Conservation (phyloP, 2,888 invertebrate genomes). For the Petrophora chlorosata region DNA sequence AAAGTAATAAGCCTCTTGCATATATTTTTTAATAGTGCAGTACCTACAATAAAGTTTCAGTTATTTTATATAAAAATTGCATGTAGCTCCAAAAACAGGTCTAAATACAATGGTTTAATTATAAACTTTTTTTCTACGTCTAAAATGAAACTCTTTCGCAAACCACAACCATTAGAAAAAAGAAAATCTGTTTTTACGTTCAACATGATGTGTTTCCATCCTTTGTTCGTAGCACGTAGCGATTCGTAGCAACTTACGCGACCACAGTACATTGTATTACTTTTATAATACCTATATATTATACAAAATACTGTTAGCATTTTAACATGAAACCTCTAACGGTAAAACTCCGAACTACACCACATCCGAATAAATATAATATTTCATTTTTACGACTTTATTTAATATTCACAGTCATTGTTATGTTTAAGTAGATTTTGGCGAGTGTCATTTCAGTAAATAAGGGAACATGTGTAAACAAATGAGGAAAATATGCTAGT, state of each 20-base stretch:
- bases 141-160: too few species aligned
- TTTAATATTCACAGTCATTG: conserved; percentile 21
- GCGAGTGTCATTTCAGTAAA: conserved; percentile 7
- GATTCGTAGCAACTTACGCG: conserved; percentile 12
- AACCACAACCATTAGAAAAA: too few species aligned
- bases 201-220: too few species aligned
- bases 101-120: too few species aligned
- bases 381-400: conserved; percentile 17
- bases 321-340: conserved; percentile 11
- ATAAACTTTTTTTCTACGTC: too few species aligned
- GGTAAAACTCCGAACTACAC: conserved; percentile 2
- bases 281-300: not conserved
- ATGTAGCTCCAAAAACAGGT: too few species aligned
- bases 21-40: too few species aligned
- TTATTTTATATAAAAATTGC: too few species aligned
- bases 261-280: not conserved
- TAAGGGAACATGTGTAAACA: not conserved
- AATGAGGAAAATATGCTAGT: conserved; percentile 12
- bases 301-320: conserved; percentile 5
- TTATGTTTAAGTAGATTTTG: conserved; percentile 12
- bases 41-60: too few species aligned
- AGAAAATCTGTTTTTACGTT: too few species aligned
- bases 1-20: too few species aligned
- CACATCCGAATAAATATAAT: conserved; percentile 16
- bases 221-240: conserved; percentile 16